Evolutionary conservation across 1,140 invertebrate genomes (phyloP).

Genomic region (Medauroidea extradentata): DNA sequence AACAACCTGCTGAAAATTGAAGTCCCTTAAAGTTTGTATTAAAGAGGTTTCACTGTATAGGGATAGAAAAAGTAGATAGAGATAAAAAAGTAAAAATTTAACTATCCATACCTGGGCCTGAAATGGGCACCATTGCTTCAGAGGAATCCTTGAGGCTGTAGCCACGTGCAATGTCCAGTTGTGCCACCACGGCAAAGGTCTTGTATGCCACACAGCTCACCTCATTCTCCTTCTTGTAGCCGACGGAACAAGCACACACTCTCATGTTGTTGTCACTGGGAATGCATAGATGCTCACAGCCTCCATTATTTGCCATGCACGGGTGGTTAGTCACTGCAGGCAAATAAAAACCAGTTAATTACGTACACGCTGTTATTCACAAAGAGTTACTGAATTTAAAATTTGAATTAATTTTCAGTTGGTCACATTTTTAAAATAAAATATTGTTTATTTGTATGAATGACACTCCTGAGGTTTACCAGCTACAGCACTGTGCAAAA

Average conservation of each 20-base stretch:
- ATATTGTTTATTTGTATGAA: background rate
- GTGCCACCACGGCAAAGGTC: conserved; percentile 88
- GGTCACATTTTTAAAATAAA: background rate
- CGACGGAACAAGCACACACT: conserved; percentile 82
- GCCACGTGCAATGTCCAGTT: conserved; percentile 80
- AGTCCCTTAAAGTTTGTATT: background rate
- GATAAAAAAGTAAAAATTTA: background rate
- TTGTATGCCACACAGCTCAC: conserved; percentile 75
- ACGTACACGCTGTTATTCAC: background rate
- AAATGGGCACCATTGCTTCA: conserved; percentile 93
- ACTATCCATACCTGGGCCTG: conserved; percentile 57
- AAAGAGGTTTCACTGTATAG: conserved; percentile 5
- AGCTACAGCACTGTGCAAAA: too few relatives aligned
- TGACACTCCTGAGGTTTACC: background rate
- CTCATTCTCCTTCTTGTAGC: conserved; percentile 75
- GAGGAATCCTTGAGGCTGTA: conserved; percentile 78
- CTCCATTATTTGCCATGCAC: conserved; percentile 81
- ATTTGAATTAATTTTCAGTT: background rate
- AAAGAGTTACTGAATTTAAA: background rate
- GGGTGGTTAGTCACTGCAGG: conserved; percentile 66
- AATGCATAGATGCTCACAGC: conserved; percentile 90
- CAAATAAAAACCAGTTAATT: conserved; percentile 13
- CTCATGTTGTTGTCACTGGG: conserved; percentile 64
- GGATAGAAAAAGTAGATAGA: too few relatives aligned
- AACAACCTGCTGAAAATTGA: too few relatives aligned